These are phyloP conservation scores for Physeter macrocephalus DNA, from an alignment of 2,113 vertebrate species.

Conservation along the genomic window DNA sequence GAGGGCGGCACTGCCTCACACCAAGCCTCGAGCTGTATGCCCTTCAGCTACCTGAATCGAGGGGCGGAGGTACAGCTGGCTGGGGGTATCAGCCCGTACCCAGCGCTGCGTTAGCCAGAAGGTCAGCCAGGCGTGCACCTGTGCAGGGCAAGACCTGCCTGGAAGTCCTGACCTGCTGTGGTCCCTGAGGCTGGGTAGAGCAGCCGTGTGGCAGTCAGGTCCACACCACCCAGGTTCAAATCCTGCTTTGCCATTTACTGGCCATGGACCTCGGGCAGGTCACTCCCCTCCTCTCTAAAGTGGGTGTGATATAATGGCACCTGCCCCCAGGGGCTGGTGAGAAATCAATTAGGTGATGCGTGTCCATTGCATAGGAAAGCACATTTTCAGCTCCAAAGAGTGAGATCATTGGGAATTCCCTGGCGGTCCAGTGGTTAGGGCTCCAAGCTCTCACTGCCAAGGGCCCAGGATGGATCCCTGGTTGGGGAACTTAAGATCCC, in stretches of 20 bases:
- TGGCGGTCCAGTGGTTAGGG: too few species aligned
- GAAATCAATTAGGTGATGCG: background rate
- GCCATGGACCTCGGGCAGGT: background rate
- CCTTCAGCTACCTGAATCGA: background rate
- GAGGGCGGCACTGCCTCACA: accelerated
- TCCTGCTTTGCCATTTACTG: background rate
- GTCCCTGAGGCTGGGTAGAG: background rate
- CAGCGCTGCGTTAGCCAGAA: background rate
- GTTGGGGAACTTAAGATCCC: too few species aligned
- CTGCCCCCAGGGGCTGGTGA: background rate
- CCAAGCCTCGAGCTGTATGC: background rate
- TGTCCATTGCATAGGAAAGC: background rate
- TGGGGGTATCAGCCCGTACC: too few species aligned
- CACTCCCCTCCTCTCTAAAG: background rate
- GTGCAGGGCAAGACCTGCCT: too few species aligned
- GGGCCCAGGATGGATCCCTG: too few species aligned
- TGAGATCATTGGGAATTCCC: background rate
- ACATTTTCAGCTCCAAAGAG: background rate
- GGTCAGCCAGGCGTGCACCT: background rate
- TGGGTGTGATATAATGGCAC: accelerated
- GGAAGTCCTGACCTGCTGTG: background rate
- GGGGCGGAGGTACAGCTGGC: background rate
- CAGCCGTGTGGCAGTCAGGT: background rate
- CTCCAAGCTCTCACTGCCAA: too few species aligned
- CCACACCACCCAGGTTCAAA: background rate